Percentiles rank a stretch among this genome's conserved stretches.
Conservation (phyloP, 2,797 vertebrate species). For the Tokudaia muenninki region DNA sequence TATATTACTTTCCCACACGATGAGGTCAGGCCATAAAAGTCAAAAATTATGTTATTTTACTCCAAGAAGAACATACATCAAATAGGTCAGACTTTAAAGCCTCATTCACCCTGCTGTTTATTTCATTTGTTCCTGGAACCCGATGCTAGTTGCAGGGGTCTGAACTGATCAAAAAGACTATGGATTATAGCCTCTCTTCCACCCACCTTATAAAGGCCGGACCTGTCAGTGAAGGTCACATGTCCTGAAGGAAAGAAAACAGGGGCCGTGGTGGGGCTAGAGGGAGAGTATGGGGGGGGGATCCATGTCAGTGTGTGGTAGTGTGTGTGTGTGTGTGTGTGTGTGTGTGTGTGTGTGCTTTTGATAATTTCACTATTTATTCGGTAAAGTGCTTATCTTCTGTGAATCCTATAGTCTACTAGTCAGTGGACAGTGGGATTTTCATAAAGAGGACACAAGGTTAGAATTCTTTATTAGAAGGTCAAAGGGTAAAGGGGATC, state of each 20-base stretch:
- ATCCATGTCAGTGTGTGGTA: background rate
- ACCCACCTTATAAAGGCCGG: background rate
- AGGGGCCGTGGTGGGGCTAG: background rate
- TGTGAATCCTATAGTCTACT: background rate
- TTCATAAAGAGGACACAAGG: background rate
- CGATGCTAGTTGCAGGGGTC: background rate
- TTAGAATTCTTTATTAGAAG: background rate
- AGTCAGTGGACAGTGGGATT: background rate
- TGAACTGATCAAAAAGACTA: background rate
- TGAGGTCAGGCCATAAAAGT: background rate
- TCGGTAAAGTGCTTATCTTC: background rate
- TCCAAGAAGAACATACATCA: slow-evolving; percentile 26
- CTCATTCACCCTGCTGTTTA: background rate
- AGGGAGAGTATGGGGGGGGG: background rate
- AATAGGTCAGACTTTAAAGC: background rate
- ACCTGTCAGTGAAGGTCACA: background rate
- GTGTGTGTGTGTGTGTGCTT: background rate
- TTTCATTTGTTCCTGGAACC: background rate
- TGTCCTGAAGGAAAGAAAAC: background rate
- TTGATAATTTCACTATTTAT: background rate
- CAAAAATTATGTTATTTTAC: slow-evolving; percentile 58
- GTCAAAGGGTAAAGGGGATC: background rate
- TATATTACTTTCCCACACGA: slow-evolving; percentile 40
- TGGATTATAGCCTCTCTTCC: background rate
- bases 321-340: too few relatives aligned